Evolutionary conservation across 92 coral and sea anemone genomes (phyloP).

Genomic region (Umimayanthus chanpuru): DNA sequence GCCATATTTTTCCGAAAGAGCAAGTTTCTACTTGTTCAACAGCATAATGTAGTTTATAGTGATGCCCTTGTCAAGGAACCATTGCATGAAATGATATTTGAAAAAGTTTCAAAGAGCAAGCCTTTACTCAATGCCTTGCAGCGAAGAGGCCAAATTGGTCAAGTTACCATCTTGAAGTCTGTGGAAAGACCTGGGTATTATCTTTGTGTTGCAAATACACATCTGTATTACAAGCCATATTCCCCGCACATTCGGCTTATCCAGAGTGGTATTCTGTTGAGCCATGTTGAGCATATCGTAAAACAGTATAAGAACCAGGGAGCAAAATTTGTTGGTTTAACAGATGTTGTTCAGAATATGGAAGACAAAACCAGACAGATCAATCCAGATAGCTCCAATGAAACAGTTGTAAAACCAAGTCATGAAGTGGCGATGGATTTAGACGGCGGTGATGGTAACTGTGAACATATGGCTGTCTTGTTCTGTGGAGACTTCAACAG

Average conservation of each 20-base stretch:
- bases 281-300: slow-evolving; percentile 64
- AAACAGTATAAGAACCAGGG: slow-evolving; percentile 31
- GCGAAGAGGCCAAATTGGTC: slow-evolving; percentile 79
- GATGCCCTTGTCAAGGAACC: slow-evolving; percentile 70
- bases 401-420: background rate
- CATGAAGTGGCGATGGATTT: background rate
- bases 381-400: background rate
- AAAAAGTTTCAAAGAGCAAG: slow-evolving; percentile 68
- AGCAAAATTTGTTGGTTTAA: background rate
- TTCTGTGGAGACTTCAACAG: slow-evolving; percentile 98
- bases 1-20: slow-evolving; percentile 73
- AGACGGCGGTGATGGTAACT: background rate
- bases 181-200: slow-evolving; percentile 43
- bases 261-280: slow-evolving; percentile 76
- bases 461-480: slow-evolving; percentile 65
- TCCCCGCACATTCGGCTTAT: slow-evolving; percentile 87
- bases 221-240: slow-evolving; percentile 82
- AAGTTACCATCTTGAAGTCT: slow-evolving; percentile 65
- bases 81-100: slow-evolving; percentile 61
- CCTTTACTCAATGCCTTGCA: slow-evolving; percentile 63
- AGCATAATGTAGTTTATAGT: slow-evolving; percentile 67
- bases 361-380: background rate
- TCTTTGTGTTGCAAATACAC: slow-evolving; percentile 87
- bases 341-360: background rate
- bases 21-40: slow-evolving; percentile 76